Evolutionary conservation across 2,888 invertebrate genomes (phyloP).

Genomic region (Acleris cristana): DNA sequence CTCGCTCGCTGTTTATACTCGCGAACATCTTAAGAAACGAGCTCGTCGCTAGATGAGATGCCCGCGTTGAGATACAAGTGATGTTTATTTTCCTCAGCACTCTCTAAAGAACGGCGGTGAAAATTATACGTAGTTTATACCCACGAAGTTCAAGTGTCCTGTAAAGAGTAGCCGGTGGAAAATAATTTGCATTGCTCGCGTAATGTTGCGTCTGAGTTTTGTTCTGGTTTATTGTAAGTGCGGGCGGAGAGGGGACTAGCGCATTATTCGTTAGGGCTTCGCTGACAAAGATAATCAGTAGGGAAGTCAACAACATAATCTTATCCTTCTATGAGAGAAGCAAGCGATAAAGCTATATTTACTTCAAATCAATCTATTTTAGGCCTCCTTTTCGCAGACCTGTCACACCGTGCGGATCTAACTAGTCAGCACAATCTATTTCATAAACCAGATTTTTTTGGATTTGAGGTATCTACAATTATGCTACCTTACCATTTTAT

Average conservation of each 20-base stretch:
- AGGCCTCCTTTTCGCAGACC: no score
- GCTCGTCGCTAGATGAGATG: constrained; percentile 71
- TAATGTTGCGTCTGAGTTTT: constrained; percentile 11
- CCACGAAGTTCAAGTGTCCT: constrained; percentile 34
- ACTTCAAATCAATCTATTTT: no score
- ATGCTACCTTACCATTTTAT: no score
- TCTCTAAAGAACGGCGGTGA: constrained; percentile 66
- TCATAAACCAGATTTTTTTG: no score
- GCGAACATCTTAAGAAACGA: constrained; percentile 71
- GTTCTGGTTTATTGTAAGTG: constrained; percentile 4
- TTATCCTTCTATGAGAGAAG: no score
- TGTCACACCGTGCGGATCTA: no score
- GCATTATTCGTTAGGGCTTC: no score
- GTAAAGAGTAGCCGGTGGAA: constrained; percentile 27
- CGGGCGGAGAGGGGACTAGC: not conserved
- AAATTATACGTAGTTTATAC: constrained; percentile 65
- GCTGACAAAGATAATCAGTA: no score
- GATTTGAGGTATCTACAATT: no score
- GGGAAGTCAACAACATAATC: no score
- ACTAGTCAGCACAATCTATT: no score
- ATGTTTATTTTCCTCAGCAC: constrained; percentile 72
- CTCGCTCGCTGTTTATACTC: constrained; percentile 67
- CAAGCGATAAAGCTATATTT: no score
- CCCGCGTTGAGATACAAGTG: constrained; percentile 74
- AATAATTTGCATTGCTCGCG: constrained; percentile 34